Evolutionary conservation across 2,113 vertebrate species (phyloP).

Genomic region (Antennarius striatus): DNA sequence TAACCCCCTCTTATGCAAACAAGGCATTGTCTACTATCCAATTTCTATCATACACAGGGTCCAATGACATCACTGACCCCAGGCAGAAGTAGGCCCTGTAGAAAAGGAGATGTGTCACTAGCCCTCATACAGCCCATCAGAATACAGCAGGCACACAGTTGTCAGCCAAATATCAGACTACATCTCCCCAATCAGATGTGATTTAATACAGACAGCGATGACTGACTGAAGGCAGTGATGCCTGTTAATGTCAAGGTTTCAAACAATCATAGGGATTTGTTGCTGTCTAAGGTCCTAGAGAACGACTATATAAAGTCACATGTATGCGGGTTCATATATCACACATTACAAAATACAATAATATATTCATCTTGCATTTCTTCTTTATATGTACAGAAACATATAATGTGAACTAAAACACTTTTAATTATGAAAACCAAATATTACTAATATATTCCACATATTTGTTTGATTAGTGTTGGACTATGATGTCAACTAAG

Average conservation of each 20-base stretch:
- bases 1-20: not conserved
- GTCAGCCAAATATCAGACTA: conserved; percentile 22
- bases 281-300: not conserved
- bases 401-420: too few species aligned
- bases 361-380: too few species aligned
- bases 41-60: conserved; percentile 14
- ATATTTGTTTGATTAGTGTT: too few species aligned
- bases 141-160: conserved; percentile 45
- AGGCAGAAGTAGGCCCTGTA: conserved; percentile 40
- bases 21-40: conserved; percentile 13
- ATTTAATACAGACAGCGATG: conserved; percentile 39
- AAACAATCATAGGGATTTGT: conserved; percentile 8
- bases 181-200: conserved; percentile 43
- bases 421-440: too few species aligned
- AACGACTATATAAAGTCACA: not conserved
- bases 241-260: conserved; percentile 21
- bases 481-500: too few species aligned
- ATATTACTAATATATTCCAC: too few species aligned
- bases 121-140: conserved; percentile 22
- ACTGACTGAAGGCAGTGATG: conserved; percentile 29
- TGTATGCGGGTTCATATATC: not conserved
- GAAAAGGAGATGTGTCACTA: conserved; percentile 59
- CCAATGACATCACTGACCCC: conserved; percentile 59
- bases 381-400: too few species aligned
- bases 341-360: not conserved